A percentile compares a stretch with the other conserved stretches of the same genome.
These are phyloP conservation scores for Luidia sarsii DNA, from an alignment of 53 echinoderm and acorn worm species.

Conservation along the genomic window DNA sequence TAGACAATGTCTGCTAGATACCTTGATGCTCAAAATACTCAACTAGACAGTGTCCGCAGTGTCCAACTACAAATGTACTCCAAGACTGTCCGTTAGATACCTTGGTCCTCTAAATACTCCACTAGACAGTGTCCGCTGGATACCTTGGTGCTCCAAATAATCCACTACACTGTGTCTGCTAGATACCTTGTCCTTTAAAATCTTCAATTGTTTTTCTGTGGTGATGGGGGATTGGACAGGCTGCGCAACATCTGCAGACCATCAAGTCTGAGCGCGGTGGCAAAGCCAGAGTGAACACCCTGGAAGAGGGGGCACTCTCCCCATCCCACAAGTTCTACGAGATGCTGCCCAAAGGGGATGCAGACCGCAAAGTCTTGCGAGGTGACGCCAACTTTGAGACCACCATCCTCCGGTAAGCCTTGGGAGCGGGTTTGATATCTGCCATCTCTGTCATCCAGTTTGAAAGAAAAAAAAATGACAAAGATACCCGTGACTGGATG, in stretches of 20 bases:
- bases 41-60: too few relatives aligned
- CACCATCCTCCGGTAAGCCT: slow-evolving; percentile 46
- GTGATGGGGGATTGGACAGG: slow-evolving; percentile 26
- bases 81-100: too few relatives aligned
- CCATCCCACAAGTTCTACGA: slow-evolving; percentile 54
- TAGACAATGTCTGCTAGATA: too few relatives aligned
- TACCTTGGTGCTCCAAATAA: too few relatives aligned
- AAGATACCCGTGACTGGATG: not conserved
- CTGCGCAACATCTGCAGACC: slow-evolving; percentile 65
- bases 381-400: slow-evolving; percentile 6
- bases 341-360: slow-evolving; percentile 13
- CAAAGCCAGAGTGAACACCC: slow-evolving; percentile 61
- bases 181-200: too few relatives aligned
- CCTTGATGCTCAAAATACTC: too few relatives aligned
- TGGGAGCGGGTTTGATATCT: not conserved
- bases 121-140: too few relatives aligned
- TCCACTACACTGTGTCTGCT: too few relatives aligned
- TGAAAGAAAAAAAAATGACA: not conserved
- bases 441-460: not conserved
- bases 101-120: too few relatives aligned
- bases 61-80: too few relatives aligned
- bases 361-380: too few relatives aligned
- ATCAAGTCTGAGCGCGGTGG: slow-evolving; percentile 74
- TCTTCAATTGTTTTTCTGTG: not conserved
- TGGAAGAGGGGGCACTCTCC: slow-evolving; percentile 59